Base-by-base conservation (phyloP, 2,113 vertebrate species). In the Pollachius pollachius region DNA sequence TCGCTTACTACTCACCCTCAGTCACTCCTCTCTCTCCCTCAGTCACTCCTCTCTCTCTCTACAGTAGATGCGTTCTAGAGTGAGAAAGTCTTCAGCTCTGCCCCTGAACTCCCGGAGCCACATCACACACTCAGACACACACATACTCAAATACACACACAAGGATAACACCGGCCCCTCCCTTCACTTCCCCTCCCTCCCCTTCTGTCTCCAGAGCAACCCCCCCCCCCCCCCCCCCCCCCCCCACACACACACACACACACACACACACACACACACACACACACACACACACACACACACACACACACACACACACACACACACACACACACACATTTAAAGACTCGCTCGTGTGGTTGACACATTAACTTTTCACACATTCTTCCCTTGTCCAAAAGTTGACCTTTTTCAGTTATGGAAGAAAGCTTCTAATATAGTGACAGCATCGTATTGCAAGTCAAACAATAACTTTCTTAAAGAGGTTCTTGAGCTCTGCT, bases 301-400 rank as follows among this genome's bases (percentile, higher is more conserved):
- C 52, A 34, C 52, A 15, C 70, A 34, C 56, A 21, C 41, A 57
- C 69, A 19, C 54, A 57, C 54, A 71, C 75, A 61, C 64, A 41
- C 69, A 62, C 76, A 41, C 67, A 52, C 60, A 54, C 54, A 27
- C 71, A 41, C 58, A 52, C 52, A 60, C 70, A 52, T 18, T 87
- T 87, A 81, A 81, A 77, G 69, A 2, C 23, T 23, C 23, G 79
- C 69, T 73, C 70, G 82, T 62, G 82, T 84, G 84, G 85, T 76
- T 87, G 75, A 88, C 80, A 83, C 76, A 85, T 89, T 89, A 84
- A 84, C 88, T 81, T 81, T 71, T 83, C 71, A 81, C 79, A 86
- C 58, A 75, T 72, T 69, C 27, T 64, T 21, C 37, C 64, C 79
- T 77, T 74, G 52, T 77, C 71, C 71, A 7, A 60, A 15, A 56